Evolutionary conservation across 2,888 invertebrate genomes (phyloP).

Genomic region (Andrena bicolor): DNA sequence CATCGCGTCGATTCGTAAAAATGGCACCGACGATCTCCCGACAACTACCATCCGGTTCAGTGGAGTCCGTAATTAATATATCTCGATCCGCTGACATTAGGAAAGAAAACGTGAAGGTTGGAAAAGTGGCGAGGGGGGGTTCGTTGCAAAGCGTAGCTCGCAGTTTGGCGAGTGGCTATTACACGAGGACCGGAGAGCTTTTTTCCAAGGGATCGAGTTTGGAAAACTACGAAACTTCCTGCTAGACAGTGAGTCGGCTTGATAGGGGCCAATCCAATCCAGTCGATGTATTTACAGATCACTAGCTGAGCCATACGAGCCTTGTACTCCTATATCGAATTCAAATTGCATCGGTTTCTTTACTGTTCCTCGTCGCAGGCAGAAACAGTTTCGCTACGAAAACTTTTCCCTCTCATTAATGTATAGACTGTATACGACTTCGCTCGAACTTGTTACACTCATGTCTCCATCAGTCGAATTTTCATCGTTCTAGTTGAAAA

Average conservation of each 20-base stretch:
- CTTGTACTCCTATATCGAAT: slow-evolving; percentile 78
- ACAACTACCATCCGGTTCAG: neutral
- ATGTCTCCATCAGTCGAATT: no score
- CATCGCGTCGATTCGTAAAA: slow-evolving; percentile 12
- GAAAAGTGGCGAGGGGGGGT: slow-evolving; percentile 13
- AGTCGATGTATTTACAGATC: slow-evolving; percentile 81
- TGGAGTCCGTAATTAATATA: slow-evolving; percentile 38
- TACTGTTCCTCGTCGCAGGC: slow-evolving; percentile 23
- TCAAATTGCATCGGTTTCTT: slow-evolving; percentile 74
- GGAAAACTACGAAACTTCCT: slow-evolving; percentile 76
- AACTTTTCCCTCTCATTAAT: neutral
- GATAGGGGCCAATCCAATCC: slow-evolving; percentile 78
- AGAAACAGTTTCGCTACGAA: neutral
- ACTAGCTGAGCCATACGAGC: slow-evolving; percentile 73
- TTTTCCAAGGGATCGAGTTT: slow-evolving; percentile 68
- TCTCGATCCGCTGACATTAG: neutral
- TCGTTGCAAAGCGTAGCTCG: slow-evolving; percentile 32
- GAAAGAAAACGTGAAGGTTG: slow-evolving; percentile 24
- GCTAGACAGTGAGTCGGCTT: slow-evolving; percentile 73
- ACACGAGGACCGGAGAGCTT: slow-evolving; percentile 64
- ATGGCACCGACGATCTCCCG: slow-evolving; percentile 2
- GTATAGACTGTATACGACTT: neutral
- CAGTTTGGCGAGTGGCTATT: slow-evolving; percentile 70
- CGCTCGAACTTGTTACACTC: neutral
- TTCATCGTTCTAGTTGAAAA: no score